Conservation (phyloP, 2,888 invertebrate genomes). For the Melanargia galathea region DNA sequence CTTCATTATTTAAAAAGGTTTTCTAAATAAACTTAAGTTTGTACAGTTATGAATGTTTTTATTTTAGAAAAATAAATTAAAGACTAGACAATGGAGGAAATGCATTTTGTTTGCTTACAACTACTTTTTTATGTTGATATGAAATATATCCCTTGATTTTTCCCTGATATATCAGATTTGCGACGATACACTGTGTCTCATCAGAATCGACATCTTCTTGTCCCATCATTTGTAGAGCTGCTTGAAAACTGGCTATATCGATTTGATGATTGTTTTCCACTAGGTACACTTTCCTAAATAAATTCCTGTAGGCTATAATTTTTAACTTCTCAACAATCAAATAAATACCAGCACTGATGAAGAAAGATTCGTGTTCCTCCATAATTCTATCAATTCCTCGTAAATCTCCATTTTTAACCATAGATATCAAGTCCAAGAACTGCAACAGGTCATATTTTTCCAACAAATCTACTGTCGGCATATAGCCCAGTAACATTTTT, state of each 20-base stretch:
- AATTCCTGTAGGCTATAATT: slow-evolving; percentile 96
- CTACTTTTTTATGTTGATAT: slow-evolving; percentile 97
- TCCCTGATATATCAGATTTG: slow-evolving; percentile 97
- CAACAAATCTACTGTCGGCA: slow-evolving; percentile 92
- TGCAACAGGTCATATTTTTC: slow-evolving; percentile 94
- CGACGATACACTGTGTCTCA: slow-evolving; percentile 97
- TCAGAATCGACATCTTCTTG: slow-evolving; percentile 94
- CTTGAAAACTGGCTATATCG: slow-evolving; percentile 91
- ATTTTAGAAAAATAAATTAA: slow-evolving; percentile 45
- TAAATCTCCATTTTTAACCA: slow-evolving; percentile 95
- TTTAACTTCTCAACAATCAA: slow-evolving; percentile 98
- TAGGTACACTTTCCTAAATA: slow-evolving; percentile 95
- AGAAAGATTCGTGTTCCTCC: slow-evolving; percentile 93
- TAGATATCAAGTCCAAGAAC: slow-evolving; percentile 93
- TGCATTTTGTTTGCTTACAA: slow-evolving; percentile 98
- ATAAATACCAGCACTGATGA: slow-evolving; percentile 98
- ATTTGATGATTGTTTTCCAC: slow-evolving; percentile 92
- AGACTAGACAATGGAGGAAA: slow-evolving; percentile 91
- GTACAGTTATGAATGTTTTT: neutral
- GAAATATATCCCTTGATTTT: slow-evolving; percentile 99
- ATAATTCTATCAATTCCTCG: slow-evolving; percentile 91
- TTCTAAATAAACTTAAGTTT: too few relatives aligned
- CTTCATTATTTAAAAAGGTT: neutral
- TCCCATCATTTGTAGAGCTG: slow-evolving; percentile 91
- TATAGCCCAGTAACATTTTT: slow-evolving; percentile 97